Evolutionary conservation across 2,888 invertebrate genomes (phyloP), one percentile per base, ranked within the genome.

Genomic region (Lasioglossum villosulum): DNA sequence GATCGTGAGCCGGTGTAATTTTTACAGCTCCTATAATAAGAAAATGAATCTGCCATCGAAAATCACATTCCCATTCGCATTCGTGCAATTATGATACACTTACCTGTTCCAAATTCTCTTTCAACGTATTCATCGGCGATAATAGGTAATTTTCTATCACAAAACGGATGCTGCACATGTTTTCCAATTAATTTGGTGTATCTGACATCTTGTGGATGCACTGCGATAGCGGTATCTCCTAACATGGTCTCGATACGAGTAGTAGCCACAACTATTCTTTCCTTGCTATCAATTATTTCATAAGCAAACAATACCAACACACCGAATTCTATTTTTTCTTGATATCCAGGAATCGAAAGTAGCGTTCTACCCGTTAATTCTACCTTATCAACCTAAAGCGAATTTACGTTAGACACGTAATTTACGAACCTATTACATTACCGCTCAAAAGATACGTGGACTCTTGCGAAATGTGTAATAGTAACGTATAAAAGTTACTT

Each of bases 241-340:
- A 99, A 95, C 98, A 99, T 99, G 0, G 99, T 99, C 96, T 99
- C 99, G 42, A 99, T 97, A 92, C 99, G 97, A 0, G 99, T 99
- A 1, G 99, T 99, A 0, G 99, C 99, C 42, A 99, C 99, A 79
- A 98, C 96, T 66, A 99, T 96, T 95, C 98, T 98, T 75, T 98
- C 98, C 45, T 96, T 96, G 0, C 96, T 95, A 71, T 96, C 96
- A 86, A 97, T 97, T 2, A 98, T 96, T 94, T 97, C 97, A 95
- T 99, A 99, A 0, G 99, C 98, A 95, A 99, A 99, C 66, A 97
- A 97, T 1, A 98, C 97, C 19, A 99, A 95, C 48, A 98, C 98
- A 4, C 99, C 99, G 94, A 99, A 99, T 94, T 99, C 98, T 37
- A 99, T 97, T 95, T 97, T 98, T 59, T 97, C 96, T n/a, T 97